A percentile compares a stretch with the other conserved stretches of the same genome.
These are phyloP conservation scores for Caenorhabditis japonica DNA, from an alignment of 2,888 invertebrate species.

Conservation along the genomic window DNA sequence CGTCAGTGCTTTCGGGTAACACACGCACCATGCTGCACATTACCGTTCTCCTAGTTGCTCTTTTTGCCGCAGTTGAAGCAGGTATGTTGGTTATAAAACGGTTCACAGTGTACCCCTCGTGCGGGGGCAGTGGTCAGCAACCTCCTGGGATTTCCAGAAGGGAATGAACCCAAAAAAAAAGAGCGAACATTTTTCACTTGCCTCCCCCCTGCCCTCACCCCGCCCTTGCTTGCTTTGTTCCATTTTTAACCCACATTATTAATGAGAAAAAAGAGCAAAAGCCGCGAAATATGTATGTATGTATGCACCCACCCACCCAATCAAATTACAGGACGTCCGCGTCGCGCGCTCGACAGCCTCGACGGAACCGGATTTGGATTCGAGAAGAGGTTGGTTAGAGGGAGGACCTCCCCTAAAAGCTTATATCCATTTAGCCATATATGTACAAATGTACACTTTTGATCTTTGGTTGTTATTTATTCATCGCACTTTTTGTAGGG, in stretches of 20 bases:
- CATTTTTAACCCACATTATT: no score
- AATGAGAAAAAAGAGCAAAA: no score
- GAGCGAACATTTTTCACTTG: no score
- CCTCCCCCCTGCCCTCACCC: no score
- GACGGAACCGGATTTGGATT: constrained; percentile 63
- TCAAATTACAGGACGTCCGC: constrained; percentile 47
- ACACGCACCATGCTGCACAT: constrained; percentile 51
- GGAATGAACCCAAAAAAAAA: no score
- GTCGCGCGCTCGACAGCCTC: constrained; percentile 53
- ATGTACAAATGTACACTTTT: constrained; percentile 26
- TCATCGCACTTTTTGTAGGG: constrained; percentile 11
- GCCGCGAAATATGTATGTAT: constrained; percentile 5
- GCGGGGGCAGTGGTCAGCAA: no score
- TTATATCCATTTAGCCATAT: constrained; percentile 16
- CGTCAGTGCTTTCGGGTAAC: constrained; percentile 57
- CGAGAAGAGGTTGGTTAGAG: constrained; percentile 44
- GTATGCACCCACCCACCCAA: constrained; percentile 11
- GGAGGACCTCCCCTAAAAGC: constrained; percentile 17
- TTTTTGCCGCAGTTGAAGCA: constrained; percentile 26
- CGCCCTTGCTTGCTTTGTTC: no score
- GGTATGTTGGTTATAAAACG: no score
- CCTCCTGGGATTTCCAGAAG: no score
- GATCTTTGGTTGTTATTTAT: constrained; percentile 12
- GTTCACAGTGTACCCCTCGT: no score
- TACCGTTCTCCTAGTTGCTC: constrained; percentile 39